Evolutionary conservation across 2,797 vertebrate species (phyloP).

Genomic region (Pangasius sanitwongsei): DNA sequence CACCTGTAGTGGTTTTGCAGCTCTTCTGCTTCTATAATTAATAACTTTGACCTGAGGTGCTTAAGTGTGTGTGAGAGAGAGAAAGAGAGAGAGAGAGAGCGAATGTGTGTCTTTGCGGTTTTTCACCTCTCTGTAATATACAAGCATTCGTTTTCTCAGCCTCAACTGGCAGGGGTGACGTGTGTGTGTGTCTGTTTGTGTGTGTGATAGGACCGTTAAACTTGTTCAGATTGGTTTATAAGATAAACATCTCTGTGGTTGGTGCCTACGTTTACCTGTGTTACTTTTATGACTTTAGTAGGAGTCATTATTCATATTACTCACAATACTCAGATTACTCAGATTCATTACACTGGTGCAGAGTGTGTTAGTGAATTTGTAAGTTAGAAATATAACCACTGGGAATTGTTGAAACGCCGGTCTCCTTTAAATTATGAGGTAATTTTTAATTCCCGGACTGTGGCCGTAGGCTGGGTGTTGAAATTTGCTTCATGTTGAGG

Average conservation of each 20-base stretch:
- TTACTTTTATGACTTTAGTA: neutral
- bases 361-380: neutral
- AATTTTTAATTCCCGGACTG: neutral
- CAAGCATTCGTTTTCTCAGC: neutral
- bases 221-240: neutral
- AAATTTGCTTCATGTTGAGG: neutral
- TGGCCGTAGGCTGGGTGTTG: neutral
- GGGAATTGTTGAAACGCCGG: neutral
- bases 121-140: neutral
- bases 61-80: neutral
- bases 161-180: neutral
- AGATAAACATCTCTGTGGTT: neutral
- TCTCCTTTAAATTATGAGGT: neutral
- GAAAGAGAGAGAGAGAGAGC: neutral
- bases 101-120: neutral
- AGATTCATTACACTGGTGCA: neutral
- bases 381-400: neutral
- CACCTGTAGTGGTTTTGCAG: conserved; percentile 7
- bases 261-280: neutral
- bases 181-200: too few relatives aligned
- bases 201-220: neutral
- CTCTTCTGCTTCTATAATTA: neutral
- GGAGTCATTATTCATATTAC: neutral
- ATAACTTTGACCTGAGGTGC: neutral
- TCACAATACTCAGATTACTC: neutral